These are phyloP conservation scores for Drosophila pallidifrons DNA, from an alignment of 1,140 invertebrate genomes.

Conservation along the genomic window DNA sequence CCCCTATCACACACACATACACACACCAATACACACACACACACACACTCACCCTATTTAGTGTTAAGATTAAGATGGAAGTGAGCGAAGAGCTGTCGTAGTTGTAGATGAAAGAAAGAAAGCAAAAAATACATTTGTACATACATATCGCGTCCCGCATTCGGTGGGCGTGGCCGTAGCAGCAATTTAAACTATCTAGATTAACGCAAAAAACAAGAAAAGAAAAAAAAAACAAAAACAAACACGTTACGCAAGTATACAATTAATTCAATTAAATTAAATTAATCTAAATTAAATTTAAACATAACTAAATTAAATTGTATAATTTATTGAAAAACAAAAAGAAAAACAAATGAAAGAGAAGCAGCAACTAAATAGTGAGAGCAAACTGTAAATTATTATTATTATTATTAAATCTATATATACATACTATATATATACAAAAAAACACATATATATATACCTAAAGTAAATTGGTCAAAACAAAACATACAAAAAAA, in stretches of 20 bases:
- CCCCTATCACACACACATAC: constrained; percentile 41
- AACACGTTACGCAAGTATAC: constrained; percentile 77
- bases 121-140: constrained; percentile 82
- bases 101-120: constrained; percentile 37
- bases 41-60: constrained; percentile 32
- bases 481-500: constrained; percentile 29
- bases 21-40: constrained; percentile 19
- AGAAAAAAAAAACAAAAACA: too few relatives aligned
- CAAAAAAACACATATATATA: constrained; percentile 21
- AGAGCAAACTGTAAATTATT: constrained; percentile 69
- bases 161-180: constrained; percentile 66
- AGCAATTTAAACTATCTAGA: constrained; percentile 60
- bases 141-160: constrained; percentile 77
- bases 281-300: constrained; percentile 56
- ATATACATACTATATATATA: constrained; percentile 42
- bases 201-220: constrained; percentile 24
- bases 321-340: constrained; percentile 65
- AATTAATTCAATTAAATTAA: constrained; percentile 81
- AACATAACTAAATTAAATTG: constrained; percentile 54
- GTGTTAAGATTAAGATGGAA: constrained; percentile 23
- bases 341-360: constrained; percentile 23
- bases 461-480: constrained; percentile 58
- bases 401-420: constrained; percentile 46
- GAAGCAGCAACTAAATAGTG: constrained; percentile 57
- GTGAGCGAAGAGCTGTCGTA: neutral